phyloP scores from a whole-genome alignment of 2,797 vertebrate species.

The Mycteria americana region DNA sequence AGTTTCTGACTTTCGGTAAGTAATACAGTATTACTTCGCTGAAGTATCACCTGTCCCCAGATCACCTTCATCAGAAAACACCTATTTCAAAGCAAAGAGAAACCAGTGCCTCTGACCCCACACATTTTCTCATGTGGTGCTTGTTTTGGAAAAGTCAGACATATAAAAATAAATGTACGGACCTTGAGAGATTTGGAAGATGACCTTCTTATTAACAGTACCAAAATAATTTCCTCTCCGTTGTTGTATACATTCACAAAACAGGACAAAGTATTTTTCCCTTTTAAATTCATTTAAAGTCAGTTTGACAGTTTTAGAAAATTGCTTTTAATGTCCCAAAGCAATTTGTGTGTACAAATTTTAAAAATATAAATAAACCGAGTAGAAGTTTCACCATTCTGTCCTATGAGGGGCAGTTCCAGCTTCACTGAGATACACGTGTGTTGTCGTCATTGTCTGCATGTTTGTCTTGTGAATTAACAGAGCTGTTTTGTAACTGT shows the following conservation, averaged over 20 bases:
- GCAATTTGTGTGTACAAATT: neutral
- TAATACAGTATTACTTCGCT: neutral
- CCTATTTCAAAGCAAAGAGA: neutral
- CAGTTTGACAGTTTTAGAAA: neutral
- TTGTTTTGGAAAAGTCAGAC: neutral
- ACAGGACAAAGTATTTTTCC: neutral
- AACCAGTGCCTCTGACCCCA: neutral
- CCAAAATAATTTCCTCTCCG: neutral
- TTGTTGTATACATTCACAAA: neutral
- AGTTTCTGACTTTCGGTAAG: neutral
- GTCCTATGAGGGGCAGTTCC: constrained; percentile 20
- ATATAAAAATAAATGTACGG: neutral
- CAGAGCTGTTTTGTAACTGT: neutral
- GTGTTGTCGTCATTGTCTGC: constrained; percentile 55
- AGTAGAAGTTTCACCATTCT: neutral
- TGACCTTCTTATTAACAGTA: neutral
- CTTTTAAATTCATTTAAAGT: neutral
- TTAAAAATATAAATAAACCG: neutral
- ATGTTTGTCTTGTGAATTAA: constrained; percentile 49
- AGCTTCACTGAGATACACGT: constrained; percentile 75
- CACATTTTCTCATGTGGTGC: neutral
- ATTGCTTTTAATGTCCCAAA: neutral
- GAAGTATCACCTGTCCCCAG: neutral
- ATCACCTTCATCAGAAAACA: neutral
- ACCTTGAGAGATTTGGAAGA: neutral